These are phyloP conservation scores for Chloroceryle amazona DNA, from an alignment of 2,797 vertebrate species.

Conservation along the genomic window DNA sequence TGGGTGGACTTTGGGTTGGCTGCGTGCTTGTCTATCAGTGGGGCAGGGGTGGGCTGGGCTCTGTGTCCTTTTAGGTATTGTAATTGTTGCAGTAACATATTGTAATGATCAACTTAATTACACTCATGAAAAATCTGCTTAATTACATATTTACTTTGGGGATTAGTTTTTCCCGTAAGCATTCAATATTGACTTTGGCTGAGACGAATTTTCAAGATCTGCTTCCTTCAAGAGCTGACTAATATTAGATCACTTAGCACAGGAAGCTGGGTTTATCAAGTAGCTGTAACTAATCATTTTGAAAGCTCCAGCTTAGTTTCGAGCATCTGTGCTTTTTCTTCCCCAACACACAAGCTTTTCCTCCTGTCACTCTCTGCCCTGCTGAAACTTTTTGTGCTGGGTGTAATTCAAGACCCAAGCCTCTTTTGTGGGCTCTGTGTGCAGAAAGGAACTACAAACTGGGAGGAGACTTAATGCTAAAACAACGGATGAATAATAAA, in stretches of 20 bases:
- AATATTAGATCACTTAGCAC: neutral
- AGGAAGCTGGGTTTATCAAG: constrained; percentile 17
- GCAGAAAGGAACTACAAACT: neutral
- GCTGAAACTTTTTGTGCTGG: neutral
- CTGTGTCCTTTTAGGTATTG: neutral
- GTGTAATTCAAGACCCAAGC: neutral
- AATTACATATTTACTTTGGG: constrained; percentile 59
- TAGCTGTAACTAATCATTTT: constrained; percentile 32
- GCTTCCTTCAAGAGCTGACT: constrained; percentile 52
- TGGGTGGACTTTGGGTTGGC: neutral
- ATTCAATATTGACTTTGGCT: constrained; percentile 62
- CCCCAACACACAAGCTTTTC: neutral
- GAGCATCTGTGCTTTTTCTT: neutral
- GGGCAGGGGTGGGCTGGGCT: neutral
- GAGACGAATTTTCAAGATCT: neutral
- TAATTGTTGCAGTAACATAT: neutral
- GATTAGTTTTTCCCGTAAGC: neutral
- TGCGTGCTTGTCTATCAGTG: fast-evolving
- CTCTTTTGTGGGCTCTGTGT: neutral
- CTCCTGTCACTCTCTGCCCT: neutral
- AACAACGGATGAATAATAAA: constrained; percentile 33
- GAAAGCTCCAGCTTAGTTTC: constrained; percentile 24
- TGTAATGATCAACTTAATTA: constrained; percentile 24
- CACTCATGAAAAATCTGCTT: constrained; percentile 10
- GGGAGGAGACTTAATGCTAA: neutral